Percentiles rank a stretch among this genome's conserved stretches.
These are phyloP conservation scores for Zosterops borbonicus DNA, from an alignment of 2,113 vertebrate species.

Conservation along the genomic window DNA sequence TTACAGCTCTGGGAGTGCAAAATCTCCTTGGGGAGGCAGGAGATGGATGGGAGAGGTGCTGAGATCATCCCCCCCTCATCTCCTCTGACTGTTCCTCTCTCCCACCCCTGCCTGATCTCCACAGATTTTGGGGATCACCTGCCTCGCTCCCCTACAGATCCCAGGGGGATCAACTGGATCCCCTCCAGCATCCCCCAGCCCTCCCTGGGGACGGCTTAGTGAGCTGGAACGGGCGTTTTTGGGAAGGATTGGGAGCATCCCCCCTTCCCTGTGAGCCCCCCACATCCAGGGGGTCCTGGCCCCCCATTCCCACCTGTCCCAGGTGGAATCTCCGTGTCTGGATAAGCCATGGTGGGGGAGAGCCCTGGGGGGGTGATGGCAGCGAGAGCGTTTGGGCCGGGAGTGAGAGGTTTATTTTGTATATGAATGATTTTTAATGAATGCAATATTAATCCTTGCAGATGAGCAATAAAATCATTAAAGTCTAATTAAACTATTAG, in stretches of 20 bases:
- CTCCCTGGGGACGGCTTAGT: background rate
- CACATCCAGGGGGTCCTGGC: rapidly evolving
- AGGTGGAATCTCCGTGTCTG: conserved; percentile 58
- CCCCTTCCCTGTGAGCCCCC: background rate
- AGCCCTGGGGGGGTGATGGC: background rate
- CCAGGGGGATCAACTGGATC: background rate
- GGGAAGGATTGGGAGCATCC: background rate
- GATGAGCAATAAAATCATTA: conserved; percentile 84
- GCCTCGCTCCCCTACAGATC: background rate
- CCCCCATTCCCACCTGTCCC: background rate
- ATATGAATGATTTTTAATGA: conserved; percentile 84
- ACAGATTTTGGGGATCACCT: background rate
- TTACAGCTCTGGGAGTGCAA: background rate
- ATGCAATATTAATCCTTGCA: conserved; percentile 85
- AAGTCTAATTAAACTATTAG: conserved; percentile 77
- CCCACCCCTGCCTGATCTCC: background rate
- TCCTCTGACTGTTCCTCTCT: background rate
- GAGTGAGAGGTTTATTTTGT: conserved; percentile 80
- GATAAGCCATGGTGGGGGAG: conserved; percentile 62
- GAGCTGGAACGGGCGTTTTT: background rate
- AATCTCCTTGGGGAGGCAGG: background rate
- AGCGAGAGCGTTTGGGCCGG: conserved; percentile 45
- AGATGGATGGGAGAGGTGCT: background rate
- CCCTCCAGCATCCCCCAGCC: background rate
- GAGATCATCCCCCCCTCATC: background rate